Base-by-base conservation (phyloP, 2,888 invertebrate genomes). In the Netelia virgata region DNA sequence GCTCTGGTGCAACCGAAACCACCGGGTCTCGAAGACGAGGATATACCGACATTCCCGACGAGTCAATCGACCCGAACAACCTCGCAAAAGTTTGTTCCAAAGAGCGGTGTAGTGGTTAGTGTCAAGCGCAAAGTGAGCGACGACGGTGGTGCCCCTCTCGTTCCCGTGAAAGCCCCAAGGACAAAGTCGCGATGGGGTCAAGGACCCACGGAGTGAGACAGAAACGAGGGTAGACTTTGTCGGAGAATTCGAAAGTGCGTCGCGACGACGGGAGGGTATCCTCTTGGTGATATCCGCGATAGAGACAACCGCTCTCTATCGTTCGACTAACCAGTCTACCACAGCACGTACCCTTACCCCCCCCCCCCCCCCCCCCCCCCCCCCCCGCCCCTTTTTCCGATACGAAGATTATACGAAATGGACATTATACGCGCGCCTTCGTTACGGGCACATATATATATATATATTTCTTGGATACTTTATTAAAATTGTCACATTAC, bases 151-250 rank as follows among this genome's bases (percentile, higher is more conserved):
- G n/a, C 84, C 14, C 77, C 88, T n/a, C 76, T 89, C 5, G 61
- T 68, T 8, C 81, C 88, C 41, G 23, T 68, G 2, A 93, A 92
- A 86, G 55, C 86, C 8, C 84, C 90, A 55, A 90, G 92, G 85
- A 89, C 89, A 73, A 92, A 92, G 77, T 92, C 93, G 16, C 90
- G 92, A 57, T 93, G 92, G 93, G 92, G 92, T 57, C 92, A 92
- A 77, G 91, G 90, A 50, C 91, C 93, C n/a, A 78, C 89, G 16
- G 92, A 92, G 75, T 90, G 86, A 89, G 68, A 36, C 88, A 80
- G 86, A 55, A 50, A 57, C 28, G 16, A 16, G 9, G 16, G 9
- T 16, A 16, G 9, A 6, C 6, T 50, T 14, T 55, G 18, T 82
- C 59, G n/a, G 36, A 69, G 20, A 66, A 53, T 20, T n/a, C 53